Conservation (phyloP, 1,140 invertebrate genomes). For the Listronotus bonariensis region DNA sequence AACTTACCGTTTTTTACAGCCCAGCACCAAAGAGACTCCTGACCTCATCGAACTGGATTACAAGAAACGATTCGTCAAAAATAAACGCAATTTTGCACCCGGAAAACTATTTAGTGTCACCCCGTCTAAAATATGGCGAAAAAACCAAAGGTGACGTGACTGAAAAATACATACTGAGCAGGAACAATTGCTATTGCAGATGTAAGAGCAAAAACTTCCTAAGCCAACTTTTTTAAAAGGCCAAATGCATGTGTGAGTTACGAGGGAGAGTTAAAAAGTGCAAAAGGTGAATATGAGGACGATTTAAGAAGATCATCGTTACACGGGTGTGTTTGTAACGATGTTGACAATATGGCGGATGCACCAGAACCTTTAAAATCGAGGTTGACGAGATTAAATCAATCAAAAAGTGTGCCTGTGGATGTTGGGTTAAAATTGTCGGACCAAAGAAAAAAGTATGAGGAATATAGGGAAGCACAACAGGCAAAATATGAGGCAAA, state of each 20-base stretch:
- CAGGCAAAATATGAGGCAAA: constrained; percentile 8
- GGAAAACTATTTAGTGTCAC: constrained; percentile 10
- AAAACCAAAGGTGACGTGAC: constrained; percentile 30
- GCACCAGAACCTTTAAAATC: not conserved
- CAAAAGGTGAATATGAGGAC: not conserved
- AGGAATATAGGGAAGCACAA: constrained; percentile 20
- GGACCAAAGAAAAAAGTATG: constrained; percentile 31
- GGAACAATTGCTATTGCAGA: constrained; percentile 36
- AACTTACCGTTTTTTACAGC: constrained; percentile 4
- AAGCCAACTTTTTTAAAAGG: constrained; percentile 28
- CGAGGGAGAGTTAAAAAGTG: constrained; percentile 3
- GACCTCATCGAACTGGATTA: constrained; percentile 29
- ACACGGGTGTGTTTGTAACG: constrained; percentile 8
- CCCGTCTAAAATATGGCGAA: constrained; percentile 21
- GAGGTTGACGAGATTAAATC: not conserved
- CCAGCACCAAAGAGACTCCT: constrained; percentile 26
- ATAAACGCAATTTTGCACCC: constrained; percentile 34
- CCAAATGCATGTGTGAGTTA: constrained; percentile 27
- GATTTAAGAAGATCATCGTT: constrained; percentile 17
- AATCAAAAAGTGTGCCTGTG: not conserved
- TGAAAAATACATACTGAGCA: constrained; percentile 25
- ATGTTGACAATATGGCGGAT: not conserved
- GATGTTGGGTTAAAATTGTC: constrained; percentile 10
- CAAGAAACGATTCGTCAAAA: constrained; percentile 38
- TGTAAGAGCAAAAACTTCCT: constrained; percentile 26